Conservation (phyloP, 2,113 vertebrate species). For the Brachypodius melanocephalos region DNA sequence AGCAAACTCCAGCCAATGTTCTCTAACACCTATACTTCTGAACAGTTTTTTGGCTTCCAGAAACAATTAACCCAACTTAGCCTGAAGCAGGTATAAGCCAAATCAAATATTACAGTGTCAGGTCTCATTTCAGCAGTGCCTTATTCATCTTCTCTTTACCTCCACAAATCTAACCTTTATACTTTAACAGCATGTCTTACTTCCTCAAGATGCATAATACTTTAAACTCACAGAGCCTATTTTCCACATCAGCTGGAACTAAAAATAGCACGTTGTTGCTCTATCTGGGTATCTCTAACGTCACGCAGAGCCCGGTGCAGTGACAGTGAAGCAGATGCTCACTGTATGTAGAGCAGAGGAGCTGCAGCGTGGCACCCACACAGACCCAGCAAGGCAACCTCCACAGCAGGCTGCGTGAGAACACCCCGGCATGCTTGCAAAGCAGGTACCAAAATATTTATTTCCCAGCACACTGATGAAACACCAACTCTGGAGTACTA, state of each 20-base stretch:
- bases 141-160: not conserved
- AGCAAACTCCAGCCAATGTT: not conserved
- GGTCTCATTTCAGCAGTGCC: not conserved
- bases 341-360: not conserved
- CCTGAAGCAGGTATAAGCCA: not conserved
- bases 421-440: not conserved
- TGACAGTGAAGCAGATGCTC: not conserved
- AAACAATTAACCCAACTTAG: not conserved
- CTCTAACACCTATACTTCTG: not conserved
- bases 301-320: not conserved
- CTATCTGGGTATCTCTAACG: not conserved
- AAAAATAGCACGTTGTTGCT: not conserved
- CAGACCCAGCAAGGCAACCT: not conserved
- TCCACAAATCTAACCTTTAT: not conserved
- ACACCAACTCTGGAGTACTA: not conserved
- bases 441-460: not conserved
- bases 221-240: not conserved
- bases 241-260: not conserved
- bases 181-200: not conserved
- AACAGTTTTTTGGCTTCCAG: not conserved
- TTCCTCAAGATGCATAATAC: not conserved
- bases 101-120: not conserved
- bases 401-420: rapidly evolving
- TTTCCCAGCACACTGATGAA: not conserved
- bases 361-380: not conserved